Conservation (phyloP, 35 echinoderm and acorn worm genomes). For the Heliocidaris erythrogramma region DNA sequence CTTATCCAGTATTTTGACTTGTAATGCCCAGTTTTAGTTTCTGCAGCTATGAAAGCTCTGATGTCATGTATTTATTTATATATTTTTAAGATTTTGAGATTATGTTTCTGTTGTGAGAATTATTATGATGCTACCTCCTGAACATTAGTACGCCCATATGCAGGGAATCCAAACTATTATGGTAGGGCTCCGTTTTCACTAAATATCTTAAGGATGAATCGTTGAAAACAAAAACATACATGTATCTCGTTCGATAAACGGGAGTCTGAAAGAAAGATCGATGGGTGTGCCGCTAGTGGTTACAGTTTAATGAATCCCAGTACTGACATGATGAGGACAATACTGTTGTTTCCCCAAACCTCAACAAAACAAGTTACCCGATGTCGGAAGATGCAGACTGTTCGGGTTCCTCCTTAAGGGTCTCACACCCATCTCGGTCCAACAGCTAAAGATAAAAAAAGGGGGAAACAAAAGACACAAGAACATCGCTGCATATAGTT, state of each 20-base stretch:
- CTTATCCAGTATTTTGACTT: too few relatives aligned
- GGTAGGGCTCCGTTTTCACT: too few relatives aligned
- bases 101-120: too few relatives aligned
- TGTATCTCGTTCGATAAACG: not conserved
- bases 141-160: too few relatives aligned
- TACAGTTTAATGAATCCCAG: not conserved
- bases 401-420: not conserved
- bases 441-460: not conserved
- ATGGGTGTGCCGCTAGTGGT: not conserved
- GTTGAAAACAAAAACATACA: not conserved
- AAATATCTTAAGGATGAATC: too few relatives aligned
- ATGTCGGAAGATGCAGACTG: not conserved
- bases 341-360: not conserved
- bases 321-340: not conserved
- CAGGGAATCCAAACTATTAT: too few relatives aligned
- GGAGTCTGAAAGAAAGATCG: not conserved
- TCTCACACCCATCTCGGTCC: not conserved
- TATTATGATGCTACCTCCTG: too few relatives aligned
- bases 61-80: too few relatives aligned
- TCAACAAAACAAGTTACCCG: not conserved
- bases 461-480: not conserved
- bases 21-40: too few relatives aligned
- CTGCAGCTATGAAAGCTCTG: too few relatives aligned
- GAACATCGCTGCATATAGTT: not conserved
- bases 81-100: too few relatives aligned